phyloP scores from a whole-genome alignment of 2,797 vertebrate genomes.

The Clarias pachynema region DNA sequence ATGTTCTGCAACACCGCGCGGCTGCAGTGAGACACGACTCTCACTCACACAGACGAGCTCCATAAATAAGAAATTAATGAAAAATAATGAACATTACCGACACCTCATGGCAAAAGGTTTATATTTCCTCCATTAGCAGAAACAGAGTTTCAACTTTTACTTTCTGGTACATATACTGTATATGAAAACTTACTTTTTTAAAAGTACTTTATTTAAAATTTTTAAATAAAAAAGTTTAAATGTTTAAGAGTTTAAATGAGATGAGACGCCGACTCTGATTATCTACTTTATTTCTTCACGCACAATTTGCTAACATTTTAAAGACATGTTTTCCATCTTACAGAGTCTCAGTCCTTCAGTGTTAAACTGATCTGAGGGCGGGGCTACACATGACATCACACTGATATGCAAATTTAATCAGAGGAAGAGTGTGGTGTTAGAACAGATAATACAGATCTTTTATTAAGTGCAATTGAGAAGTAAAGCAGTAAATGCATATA shows the following conservation, averaged over 20 bases:
- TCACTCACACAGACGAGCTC: neutral
- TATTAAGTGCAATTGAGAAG: neutral
- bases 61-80: neutral
- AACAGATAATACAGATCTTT: neutral
- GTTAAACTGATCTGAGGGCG: neutral
- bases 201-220: too few relatives aligned
- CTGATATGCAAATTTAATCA: neutral
- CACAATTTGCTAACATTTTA: neutral
- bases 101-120: too few relatives aligned
- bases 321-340: neutral
- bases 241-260: too few relatives aligned
- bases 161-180: neutral
- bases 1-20: neutral
- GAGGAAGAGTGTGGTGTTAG: neutral
- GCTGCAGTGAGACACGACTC: neutral
- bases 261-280: too few relatives aligned
- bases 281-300: neutral
- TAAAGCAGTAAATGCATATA: neutral
- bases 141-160: neutral
- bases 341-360: neutral
- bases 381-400: neutral
- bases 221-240: too few relatives aligned
- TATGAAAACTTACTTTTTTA: neutral
- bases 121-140: neutral
- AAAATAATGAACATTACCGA: neutral